phyloP scores from a whole-genome alignment of 1,140 invertebrate genomes.

The Samia ricini region DNA sequence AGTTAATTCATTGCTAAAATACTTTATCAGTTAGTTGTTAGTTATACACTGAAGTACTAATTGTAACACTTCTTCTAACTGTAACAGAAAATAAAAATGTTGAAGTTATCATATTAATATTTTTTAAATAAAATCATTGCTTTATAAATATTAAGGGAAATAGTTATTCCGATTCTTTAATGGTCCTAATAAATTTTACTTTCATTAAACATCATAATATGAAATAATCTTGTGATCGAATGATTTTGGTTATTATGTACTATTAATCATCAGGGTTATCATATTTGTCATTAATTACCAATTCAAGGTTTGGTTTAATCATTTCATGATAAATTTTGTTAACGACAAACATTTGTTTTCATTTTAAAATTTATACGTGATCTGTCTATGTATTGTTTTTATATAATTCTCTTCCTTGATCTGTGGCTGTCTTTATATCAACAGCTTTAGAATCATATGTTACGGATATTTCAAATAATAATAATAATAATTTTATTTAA shows the following conservation, averaged over 20 bases:
- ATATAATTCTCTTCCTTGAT: constrained; percentile 14
- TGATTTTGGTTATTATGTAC: constrained; percentile 14
- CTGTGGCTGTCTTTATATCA: neutral
- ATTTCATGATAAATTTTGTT: constrained; percentile 20
- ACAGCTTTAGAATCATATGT: neutral
- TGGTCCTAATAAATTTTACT: neutral
- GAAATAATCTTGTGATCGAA: constrained; percentile 1
- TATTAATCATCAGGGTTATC: constrained; percentile 21
- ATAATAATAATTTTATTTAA: too few species aligned
- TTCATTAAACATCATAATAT: neutral
- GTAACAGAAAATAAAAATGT: too few species aligned
- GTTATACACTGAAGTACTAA: too few species aligned
- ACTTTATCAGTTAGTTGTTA: neutral
- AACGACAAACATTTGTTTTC: constrained; percentile 20
- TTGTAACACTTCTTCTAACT: too few species aligned
- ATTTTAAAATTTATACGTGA: constrained; percentile 14
- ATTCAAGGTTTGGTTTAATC: constrained; percentile 23
- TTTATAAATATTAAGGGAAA: neutral
- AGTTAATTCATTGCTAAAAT: constrained; percentile 19
- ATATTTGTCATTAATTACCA: constrained; percentile 20
- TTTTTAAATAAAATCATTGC: too few species aligned
- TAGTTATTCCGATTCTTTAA: neutral
- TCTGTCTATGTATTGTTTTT: neutral
- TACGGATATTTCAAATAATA: neutral
- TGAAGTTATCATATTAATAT: too few species aligned